These are phyloP conservation scores for Maniola hyperantus DNA, from an alignment of 2,888 invertebrate species.

Conservation along the genomic window DNA sequence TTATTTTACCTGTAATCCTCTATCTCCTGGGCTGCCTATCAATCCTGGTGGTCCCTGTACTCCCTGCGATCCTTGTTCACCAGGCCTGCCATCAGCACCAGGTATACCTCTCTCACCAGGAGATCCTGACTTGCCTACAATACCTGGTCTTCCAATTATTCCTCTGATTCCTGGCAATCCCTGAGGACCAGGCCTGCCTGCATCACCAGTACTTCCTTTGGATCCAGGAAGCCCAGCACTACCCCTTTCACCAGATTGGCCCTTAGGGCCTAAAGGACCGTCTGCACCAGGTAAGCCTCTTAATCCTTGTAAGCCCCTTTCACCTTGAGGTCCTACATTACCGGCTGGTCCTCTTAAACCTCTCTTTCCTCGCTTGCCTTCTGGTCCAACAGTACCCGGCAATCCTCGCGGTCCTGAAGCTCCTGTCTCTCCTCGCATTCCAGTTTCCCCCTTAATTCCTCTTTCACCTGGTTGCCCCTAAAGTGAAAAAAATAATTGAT, in stretches of 20 bases:
- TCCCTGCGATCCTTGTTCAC: constrained; percentile 91
- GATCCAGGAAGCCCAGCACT: constrained; percentile 72
- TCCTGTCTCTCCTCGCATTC: constrained; percentile 89
- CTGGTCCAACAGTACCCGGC: constrained; percentile 88
- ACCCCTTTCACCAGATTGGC: constrained; percentile 88
- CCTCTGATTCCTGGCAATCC: constrained; percentile 86
- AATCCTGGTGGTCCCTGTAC: constrained; percentile 90
- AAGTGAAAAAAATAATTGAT: constrained; percentile 24
- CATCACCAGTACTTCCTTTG: constrained; percentile 85
- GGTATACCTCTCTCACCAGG: constrained; percentile 88
- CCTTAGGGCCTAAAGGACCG: constrained; percentile 89
- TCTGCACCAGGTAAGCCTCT: constrained; percentile 89
- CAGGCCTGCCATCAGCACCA: constrained; percentile 93
- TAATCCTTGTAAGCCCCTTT: constrained; percentile 86
- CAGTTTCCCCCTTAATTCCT: constrained; percentile 90
- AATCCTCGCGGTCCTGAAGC: constrained; percentile 88
- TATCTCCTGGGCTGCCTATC: constrained; percentile 89
- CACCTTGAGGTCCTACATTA: constrained; percentile 87
- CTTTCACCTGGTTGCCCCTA: constrained; percentile 90
- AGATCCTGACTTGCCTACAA: constrained; percentile 86
- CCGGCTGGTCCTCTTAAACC: constrained; percentile 90
- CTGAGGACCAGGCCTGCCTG: constrained; percentile 85
- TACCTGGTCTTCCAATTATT: constrained; percentile 86
- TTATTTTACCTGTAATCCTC: constrained; percentile 85
- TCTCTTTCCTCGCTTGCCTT: constrained; percentile 92